Base-by-base conservation (phyloP, 2,888 invertebrate species). In the Piscicola geometra region DNA sequence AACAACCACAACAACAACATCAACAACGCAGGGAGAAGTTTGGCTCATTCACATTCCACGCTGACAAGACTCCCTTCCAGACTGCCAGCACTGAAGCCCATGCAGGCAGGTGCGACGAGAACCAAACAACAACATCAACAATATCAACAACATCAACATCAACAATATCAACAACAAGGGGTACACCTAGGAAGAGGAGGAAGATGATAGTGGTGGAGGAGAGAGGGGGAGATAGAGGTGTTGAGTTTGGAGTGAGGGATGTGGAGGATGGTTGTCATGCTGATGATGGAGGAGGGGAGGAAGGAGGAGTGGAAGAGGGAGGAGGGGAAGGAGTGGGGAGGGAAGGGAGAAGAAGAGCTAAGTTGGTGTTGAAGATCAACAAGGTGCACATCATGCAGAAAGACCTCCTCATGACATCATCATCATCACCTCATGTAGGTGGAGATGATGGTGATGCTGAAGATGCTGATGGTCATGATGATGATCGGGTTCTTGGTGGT, bases 11-110 rank as follows among this genome's bases (percentile, higher is more conserved):
- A 25, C 5, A 12, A 30, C 30, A 21, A 5, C 30, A 32, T n/a
- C n/a, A n/a, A n/a, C n/a, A n/a, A n/a, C n/a, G 47, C 81, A 84
- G 88, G 77, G 87, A 88, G 60, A 90, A 90, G 81, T 91, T 90
- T 84, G 91, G 91, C 0, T 87, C 87, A 78, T 93, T 93, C 82
- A 87, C 89, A 36, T 91, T 91, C 85, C 91, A 92, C 0, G 89
- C 90, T 0, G 90, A 89, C 81, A 90, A 90, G 80, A 90, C 90
- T 33, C 88, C 87, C 0, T 90, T 90, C 81, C 90, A 82, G 74
- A 78, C 78, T 18, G 25, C 5, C 25, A 56, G n/a, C n/a, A 25
- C 9, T 5, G n/a, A 56, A 5, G n/a, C 9, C 21, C 3, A 18
- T 25, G n/a, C 5, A 3, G n/a, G n/a, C 5, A 56, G n/a, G n/a